A percentile compares a stretch with the other conserved stretches of the same genome.
Evolutionary conservation across 2,888 invertebrate genomes (phyloP).

Genomic region (Cecidostiba fungosa): DNA sequence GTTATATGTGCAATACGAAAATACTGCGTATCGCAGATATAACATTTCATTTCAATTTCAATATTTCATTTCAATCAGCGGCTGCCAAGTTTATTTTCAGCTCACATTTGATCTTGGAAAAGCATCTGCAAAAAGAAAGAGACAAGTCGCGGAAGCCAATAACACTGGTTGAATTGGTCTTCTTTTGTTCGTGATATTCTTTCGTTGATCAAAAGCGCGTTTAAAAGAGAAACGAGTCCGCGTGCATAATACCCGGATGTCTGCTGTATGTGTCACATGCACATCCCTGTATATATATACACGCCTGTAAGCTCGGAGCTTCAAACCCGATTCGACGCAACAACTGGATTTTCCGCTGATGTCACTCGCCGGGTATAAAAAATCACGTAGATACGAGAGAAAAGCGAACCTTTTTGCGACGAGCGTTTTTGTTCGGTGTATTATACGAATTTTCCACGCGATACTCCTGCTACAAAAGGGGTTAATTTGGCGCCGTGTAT

Average conservation of each 20-base stretch:
- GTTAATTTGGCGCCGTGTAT: not conserved
- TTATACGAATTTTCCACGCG: not conserved
- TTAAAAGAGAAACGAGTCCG: constrained; percentile 6
- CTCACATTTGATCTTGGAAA: not conserved
- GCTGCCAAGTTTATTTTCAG: not conserved
- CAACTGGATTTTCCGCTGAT: constrained; percentile 4
- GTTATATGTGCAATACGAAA: too few species aligned
- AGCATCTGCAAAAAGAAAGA: not conserved
- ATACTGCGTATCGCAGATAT: not conserved
- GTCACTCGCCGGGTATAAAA: not conserved
- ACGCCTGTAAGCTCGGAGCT: not conserved
- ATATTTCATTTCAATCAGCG: constrained; percentile 27
- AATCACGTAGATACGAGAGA: not conserved
- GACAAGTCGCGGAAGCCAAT: constrained; percentile 19
- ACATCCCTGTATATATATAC: too few species aligned
- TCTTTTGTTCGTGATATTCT: not conserved
- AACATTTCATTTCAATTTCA: too few species aligned
- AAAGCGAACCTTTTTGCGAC: not conserved
- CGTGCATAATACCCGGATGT: constrained; percentile 16
- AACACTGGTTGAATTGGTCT: not conserved
- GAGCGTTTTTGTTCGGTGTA: not conserved
- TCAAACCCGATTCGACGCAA: not conserved
- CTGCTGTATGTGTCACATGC: not conserved
- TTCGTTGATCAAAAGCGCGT: constrained; percentile 34
- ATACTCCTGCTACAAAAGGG: not conserved